Percentiles rank a stretch among this genome's conserved stretches.
Conservation (phyloP, 2,113 vertebrate genomes). For the Malurus elegans region DNA sequence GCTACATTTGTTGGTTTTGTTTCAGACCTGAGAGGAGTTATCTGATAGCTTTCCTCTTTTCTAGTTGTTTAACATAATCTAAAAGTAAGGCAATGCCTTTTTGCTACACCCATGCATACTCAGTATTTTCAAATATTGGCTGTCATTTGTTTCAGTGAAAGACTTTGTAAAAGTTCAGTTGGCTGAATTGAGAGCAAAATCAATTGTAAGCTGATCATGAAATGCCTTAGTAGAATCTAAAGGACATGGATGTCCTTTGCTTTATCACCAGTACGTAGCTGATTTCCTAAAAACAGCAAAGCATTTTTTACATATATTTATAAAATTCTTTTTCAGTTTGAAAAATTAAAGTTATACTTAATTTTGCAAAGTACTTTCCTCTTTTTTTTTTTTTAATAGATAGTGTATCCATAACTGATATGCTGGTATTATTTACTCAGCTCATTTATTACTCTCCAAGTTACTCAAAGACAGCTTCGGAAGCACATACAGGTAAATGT, state of each 20-base stretch:
- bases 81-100: neutral
- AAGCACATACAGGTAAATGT: constrained; percentile 78
- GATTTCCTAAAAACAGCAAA: neutral
- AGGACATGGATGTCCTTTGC: neutral
- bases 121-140: neutral
- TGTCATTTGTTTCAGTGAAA: neutral
- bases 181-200: neutral
- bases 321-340: neutral
- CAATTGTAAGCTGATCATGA: neutral
- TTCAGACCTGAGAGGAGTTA: neutral
- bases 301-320: neutral
- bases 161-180: neutral
- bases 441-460: constrained; percentile 86
- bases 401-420: constrained; percentile 78
- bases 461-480: constrained; percentile 48
- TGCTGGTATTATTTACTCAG: constrained; percentile 83
- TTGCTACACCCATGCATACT: neutral
- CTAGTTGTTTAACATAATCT: neutral
- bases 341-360: neutral
- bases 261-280: neutral
- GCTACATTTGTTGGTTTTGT: neutral
- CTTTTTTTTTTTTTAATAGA: constrained; percentile 57
- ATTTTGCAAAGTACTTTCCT: neutral
- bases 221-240: neutral
- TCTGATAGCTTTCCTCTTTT: neutral